Base-by-base conservation (phyloP, 2,113 vertebrate species). In the Sterna hirundo region DNA sequence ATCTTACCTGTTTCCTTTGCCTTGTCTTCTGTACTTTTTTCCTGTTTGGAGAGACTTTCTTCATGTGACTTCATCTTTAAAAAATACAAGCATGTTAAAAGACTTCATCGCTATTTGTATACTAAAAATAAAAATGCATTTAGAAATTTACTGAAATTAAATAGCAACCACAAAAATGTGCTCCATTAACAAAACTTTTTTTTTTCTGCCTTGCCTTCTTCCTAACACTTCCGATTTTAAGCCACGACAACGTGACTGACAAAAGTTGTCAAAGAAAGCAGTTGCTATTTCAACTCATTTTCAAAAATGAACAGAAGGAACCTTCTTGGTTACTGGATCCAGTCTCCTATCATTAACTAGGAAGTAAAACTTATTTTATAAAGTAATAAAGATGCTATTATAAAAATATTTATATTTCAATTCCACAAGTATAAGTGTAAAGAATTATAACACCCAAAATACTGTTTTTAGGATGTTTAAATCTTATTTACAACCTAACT, bases 31-130 rank as follows among this genome's bases (percentile, higher is more conserved):
- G 98, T 98, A 54, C 87, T 89, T 46, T 98, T 97, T 77, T 98
- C 98, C 36, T 97, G 97, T 89, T 98, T 98, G 32, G 98, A 97
- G 15, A 94, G 76, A 52, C 96, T 97, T 69, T 99, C 98, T 66
- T 99, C 98, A 40, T 98, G 97, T 72, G 98, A 98, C 72, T 98
- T 99, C 81, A 99, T 98, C 99, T 99, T 97, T 19, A 65, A 86
- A 72, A 78, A 42, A 42, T 20, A 93, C 36, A 81, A 42, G 55
- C 0, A 0, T 51, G 25, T 91, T 88, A 93, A 69, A 89, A 23
- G 19, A 83, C 34, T 38, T 72, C 6, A 79, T 52, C 10, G 25
- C 1, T 75, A 93, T 44, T 87, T 60, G 29, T 18, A 20, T 42
- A 51, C 60, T 81, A 75, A 86, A 58, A 80, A 22, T n/a, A 75